phyloP scores from a whole-genome alignment of 1,140 invertebrate species.

The Procambarus virginalis region DNA sequence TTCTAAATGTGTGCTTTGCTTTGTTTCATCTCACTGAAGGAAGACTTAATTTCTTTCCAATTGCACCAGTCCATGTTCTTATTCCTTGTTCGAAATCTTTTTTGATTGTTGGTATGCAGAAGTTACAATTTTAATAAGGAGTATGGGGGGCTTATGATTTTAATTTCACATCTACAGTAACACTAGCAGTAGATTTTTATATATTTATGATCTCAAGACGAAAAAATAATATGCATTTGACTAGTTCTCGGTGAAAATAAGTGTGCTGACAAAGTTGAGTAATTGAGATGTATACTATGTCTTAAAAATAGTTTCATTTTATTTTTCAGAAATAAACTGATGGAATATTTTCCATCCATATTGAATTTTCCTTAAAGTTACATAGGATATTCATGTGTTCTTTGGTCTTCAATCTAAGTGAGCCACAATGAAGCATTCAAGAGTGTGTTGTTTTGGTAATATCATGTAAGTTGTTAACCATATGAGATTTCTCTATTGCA shows the following conservation, averaged over 20 bases:
- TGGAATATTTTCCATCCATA: not conserved
- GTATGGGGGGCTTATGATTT: not conserved
- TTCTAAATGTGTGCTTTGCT: slow-evolving; percentile 1
- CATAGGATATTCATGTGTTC: not conserved
- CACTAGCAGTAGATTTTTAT: not conserved
- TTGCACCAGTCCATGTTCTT: slow-evolving; percentile 8
- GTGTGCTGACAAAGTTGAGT: not conserved
- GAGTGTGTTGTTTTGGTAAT: too few relatives aligned
- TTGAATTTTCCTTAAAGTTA: not conserved
- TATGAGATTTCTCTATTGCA: too few relatives aligned
- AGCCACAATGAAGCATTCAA: not conserved
- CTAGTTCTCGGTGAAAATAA: not conserved
- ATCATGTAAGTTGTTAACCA: too few relatives aligned
- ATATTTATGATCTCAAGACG: not conserved
- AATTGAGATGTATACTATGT: not conserved
- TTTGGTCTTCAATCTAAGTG: not conserved
- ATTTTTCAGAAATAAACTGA: not conserved
- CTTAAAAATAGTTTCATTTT: not conserved
- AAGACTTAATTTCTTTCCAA: not conserved
- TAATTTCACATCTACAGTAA: not conserved
- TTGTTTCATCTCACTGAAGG: not conserved
- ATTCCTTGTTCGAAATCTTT: slow-evolving; percentile 7
- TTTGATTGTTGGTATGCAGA: not conserved
- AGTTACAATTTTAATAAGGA: not conserved
- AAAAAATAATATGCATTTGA: not conserved